Evolutionary conservation across 2,888 invertebrate species (phyloP).

Genomic region (Sinohyriopsis cumingii): DNA sequence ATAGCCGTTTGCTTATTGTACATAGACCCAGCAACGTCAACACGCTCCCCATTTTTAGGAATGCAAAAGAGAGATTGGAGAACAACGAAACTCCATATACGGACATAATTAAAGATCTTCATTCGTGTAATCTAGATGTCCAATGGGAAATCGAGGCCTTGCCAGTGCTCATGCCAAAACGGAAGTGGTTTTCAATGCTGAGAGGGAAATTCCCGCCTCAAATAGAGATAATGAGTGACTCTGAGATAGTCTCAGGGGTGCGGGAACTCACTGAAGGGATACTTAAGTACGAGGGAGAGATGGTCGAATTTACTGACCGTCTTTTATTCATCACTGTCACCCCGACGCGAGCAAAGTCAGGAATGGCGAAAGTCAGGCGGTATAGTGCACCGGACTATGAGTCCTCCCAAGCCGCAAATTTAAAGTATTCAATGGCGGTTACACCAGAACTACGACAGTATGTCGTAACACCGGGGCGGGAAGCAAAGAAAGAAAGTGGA

Average conservation of each 20-base stretch:
- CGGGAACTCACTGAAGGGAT: conserved; percentile 68
- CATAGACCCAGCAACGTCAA: conserved; percentile 62
- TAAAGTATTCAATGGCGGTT: conserved; percentile 49
- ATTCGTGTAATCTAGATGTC: conserved; percentile 60
- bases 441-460: conserved; percentile 37
- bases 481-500: no score
- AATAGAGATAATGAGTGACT: conserved; percentile 61
- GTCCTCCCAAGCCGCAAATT: conserved; percentile 33
- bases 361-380: conserved; percentile 49
- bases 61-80: conserved; percentile 58
- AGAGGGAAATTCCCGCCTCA: conserved; percentile 64
- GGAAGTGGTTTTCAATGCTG: conserved; percentile 66
- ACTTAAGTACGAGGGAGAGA: conserved; percentile 65
- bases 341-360: conserved; percentile 32
- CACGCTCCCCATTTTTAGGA: conserved; percentile 64
- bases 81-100: conserved; percentile 62
- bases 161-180: conserved; percentile 61
- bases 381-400: conserved; percentile 37
- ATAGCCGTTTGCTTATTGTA: conserved; percentile 62
- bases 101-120: conserved; percentile 62
- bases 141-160: conserved; percentile 67
- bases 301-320: conserved; percentile 65
- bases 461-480: neutral
- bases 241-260: conserved; percentile 60
- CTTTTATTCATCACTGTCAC: conserved; percentile 65